phyloP scores from a whole-genome alignment of 2,797 vertebrate species.

The Siniperca obscura region DNA sequence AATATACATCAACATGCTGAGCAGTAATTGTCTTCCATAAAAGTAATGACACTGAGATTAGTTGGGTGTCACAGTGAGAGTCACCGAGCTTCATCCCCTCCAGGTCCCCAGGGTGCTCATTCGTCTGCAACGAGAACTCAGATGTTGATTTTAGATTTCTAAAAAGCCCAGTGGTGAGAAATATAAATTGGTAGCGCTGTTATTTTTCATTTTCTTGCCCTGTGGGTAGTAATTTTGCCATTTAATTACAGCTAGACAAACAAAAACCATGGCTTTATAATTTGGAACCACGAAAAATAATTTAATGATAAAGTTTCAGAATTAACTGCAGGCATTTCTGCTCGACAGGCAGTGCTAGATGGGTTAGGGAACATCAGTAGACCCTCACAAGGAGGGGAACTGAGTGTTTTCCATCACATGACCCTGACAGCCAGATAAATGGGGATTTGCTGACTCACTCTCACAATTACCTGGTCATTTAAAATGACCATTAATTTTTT shows the following conservation, averaged over 20 bases:
- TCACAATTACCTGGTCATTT: neutral
- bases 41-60: constrained; percentile 34
- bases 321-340: neutral
- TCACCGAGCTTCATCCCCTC: constrained; percentile 5
- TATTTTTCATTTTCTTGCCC: constrained; percentile 34
- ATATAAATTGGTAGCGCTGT: constrained; percentile 7
- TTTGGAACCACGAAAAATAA: neutral
- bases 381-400: neutral
- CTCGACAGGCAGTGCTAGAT: neutral
- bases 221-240: constrained; percentile 3
- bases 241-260: constrained; percentile 38
- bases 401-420: neutral
- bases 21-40: constrained; percentile 38
- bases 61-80: constrained; percentile 24
- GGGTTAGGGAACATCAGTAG: neutral
- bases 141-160: constrained; percentile 24
- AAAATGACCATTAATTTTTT: neutral
- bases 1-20: constrained; percentile 6
- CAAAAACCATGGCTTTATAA: constrained; percentile 6
- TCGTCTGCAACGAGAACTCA: constrained; percentile 29
- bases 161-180: constrained; percentile 14
- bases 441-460: neutral
- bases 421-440: constrained; percentile 6
- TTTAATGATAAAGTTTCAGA: neutral
- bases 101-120: constrained; percentile 42